Evolutionary conservation across 2,797 vertebrate genomes (phyloP).

Genomic region (Sebastes paucispinis): DNA sequence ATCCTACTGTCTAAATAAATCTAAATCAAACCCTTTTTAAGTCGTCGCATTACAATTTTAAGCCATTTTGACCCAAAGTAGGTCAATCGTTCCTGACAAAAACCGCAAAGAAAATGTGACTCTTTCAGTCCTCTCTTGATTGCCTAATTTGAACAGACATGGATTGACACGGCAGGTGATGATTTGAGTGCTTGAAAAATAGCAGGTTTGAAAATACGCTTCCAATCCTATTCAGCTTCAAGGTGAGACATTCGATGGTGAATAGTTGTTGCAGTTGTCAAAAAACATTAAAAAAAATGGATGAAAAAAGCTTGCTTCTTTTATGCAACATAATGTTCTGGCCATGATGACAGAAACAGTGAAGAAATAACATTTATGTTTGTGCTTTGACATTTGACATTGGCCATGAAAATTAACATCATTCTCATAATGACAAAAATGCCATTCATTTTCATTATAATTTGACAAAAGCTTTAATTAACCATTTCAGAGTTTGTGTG

Average conservation of each 20-base stretch:
- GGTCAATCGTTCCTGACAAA: constrained; percentile 24
- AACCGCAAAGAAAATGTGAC: constrained; percentile 4
- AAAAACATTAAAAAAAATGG: neutral
- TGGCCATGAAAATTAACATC: neutral
- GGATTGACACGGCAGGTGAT: constrained; percentile 22
- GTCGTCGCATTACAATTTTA: neutral
- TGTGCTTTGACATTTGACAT: neutral
- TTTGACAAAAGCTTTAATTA: neutral
- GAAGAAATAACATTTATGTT: neutral
- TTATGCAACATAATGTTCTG: neutral
- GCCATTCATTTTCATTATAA: neutral
- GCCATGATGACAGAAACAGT: neutral
- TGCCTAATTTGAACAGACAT: constrained; percentile 34
- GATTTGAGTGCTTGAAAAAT: constrained; percentile 24
- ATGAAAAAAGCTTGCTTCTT: neutral
- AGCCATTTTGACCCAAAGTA: constrained; percentile 33
- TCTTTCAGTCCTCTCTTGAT: constrained; percentile 26
- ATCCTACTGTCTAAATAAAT: neutral
- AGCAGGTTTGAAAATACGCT: constrained; percentile 18
- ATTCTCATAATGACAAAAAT: neutral
- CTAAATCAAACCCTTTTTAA: neutral
- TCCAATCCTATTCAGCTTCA: neutral
- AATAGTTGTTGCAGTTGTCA: neutral
- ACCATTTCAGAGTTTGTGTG: neutral
- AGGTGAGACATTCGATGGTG: constrained; percentile 1